phyloP scores from a whole-genome alignment of 2,888 invertebrate species.

The Neocrepidodera transversa region DNA sequence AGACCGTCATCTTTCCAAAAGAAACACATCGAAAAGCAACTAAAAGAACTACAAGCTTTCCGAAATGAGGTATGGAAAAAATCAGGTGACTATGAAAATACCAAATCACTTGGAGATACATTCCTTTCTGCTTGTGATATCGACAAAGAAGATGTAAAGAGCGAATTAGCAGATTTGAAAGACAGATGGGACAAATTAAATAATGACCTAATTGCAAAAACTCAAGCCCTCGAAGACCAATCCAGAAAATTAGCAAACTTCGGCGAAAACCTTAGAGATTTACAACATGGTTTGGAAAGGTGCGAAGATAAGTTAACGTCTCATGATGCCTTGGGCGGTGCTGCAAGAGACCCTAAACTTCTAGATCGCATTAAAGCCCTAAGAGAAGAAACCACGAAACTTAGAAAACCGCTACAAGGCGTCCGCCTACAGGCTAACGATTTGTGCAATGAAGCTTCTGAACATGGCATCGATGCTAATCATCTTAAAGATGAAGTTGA shows the following conservation, averaged over 20 bases:
- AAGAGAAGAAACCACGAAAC: conserved; percentile 79
- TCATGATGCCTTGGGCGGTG: conserved; percentile 75
- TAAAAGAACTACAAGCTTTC: conserved; percentile 86
- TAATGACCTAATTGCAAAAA: conserved; percentile 78
- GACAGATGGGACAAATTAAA: conserved; percentile 91
- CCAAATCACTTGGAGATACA: conserved; percentile 83
- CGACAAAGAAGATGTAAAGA: conserved; percentile 88
- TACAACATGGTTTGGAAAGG: conserved; percentile 84
- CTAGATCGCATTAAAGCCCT: conserved; percentile 84
- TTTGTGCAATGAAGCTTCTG: conserved; percentile 77
- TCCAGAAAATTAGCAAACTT: conserved; percentile 83
- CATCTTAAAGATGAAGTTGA: conserved; percentile 82
- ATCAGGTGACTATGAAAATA: conserved; percentile 92
- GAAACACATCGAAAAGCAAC: conserved; percentile 84
- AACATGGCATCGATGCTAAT: conserved; percentile 77
- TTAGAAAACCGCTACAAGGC: conserved; percentile 75
- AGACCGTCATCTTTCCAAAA: conserved; percentile 83
- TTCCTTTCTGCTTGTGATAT: conserved; percentile 88
- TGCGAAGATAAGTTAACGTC: conserved; percentile 86
- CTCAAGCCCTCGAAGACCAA: conserved; percentile 83
- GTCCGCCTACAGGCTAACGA: conserved; percentile 72
- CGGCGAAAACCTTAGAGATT: conserved; percentile 81
- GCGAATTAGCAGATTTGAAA: conserved; percentile 80
- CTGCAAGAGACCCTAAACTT: conserved; percentile 83
- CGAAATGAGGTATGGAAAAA: conserved; percentile 94